Percentiles rank a stretch among this genome's conserved stretches.
These are phyloP conservation scores for Lasioglossum oenotherae DNA, from an alignment of 2,888 invertebrate species.

Conservation along the genomic window DNA sequence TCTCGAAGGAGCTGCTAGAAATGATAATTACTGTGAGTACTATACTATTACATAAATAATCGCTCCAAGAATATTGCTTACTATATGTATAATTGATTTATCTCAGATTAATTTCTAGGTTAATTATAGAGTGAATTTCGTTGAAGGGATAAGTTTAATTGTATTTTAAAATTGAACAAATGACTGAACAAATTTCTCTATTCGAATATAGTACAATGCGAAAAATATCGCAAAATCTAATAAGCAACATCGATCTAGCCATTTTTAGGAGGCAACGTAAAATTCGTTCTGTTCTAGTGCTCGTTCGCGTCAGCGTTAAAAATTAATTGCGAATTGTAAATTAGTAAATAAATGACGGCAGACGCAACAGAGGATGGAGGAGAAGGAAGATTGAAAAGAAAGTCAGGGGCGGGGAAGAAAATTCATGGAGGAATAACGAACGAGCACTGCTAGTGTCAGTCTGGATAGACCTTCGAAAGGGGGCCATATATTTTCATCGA, in stretches of 20 bases:
- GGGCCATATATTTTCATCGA: constrained; percentile 64
- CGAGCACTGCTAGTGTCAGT: constrained; percentile 50
- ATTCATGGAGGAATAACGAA: constrained; percentile 39
- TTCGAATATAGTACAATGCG: too few relatives aligned
- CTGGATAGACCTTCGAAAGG: constrained; percentile 53
- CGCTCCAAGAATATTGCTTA: too few relatives aligned
- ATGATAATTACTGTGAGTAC: too few relatives aligned
- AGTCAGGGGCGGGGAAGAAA: constrained; percentile 11
- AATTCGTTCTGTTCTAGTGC: neutral
- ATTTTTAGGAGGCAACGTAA: neutral
- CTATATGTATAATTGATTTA: too few relatives aligned
- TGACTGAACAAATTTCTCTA: too few relatives aligned
- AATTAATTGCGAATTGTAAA: neutral
- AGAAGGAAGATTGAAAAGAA: neutral
- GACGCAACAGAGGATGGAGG: neutral
- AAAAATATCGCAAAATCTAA: neutral
- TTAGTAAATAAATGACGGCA: neutral
- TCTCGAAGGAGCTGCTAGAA: too few relatives aligned
- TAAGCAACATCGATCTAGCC: neutral
- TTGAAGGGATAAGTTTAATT: neutral
- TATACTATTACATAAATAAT: too few relatives aligned
- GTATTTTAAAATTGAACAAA: too few relatives aligned
- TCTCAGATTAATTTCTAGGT: too few relatives aligned
- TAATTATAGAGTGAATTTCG: neutral
- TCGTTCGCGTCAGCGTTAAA: neutral